Evolutionary conservation across 2,113 vertebrate species (phyloP).

Genomic region (Paradoxurus hermaphroditus): DNA sequence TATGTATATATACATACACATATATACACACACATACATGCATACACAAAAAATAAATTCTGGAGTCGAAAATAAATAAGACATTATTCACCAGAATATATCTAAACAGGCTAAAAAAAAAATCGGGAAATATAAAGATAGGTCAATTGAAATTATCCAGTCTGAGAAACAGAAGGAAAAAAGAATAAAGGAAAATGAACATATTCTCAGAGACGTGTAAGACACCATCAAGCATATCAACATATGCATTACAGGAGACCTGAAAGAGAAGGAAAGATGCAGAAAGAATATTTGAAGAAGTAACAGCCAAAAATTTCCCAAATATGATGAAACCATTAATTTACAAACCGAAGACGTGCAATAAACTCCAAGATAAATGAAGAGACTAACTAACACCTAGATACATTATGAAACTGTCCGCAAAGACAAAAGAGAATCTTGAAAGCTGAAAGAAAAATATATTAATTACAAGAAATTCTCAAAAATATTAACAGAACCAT

Average conservation of each 20-base stretch:
- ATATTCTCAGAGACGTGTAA: neutral
- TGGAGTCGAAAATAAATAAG: neutral
- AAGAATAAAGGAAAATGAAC: neutral
- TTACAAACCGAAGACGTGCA: neutral
- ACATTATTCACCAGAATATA: neutral
- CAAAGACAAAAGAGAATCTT: neutral
- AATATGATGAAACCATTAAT: neutral
- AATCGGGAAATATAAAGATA: neutral
- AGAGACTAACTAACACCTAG: neutral
- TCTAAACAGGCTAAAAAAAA: neutral
- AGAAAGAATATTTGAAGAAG: neutral
- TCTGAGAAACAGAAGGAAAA: neutral
- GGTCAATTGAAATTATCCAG: neutral
- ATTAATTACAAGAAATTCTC: neutral
- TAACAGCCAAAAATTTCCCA: neutral
- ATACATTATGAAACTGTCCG: neutral
- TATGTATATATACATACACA: too few species aligned
- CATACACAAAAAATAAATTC: neutral
- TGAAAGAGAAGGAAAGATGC: neutral
- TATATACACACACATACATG: neutral
- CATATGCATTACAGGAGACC: neutral
- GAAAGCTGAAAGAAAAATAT: neutral
- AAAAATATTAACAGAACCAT: neutral
- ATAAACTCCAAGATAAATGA: neutral
- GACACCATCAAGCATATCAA: neutral